A percentile compares a stretch with the other conserved stretches of the same genome.
Conservation (phyloP, 1,140 invertebrate genomes). For the Drosophila arawakana region DNA sequence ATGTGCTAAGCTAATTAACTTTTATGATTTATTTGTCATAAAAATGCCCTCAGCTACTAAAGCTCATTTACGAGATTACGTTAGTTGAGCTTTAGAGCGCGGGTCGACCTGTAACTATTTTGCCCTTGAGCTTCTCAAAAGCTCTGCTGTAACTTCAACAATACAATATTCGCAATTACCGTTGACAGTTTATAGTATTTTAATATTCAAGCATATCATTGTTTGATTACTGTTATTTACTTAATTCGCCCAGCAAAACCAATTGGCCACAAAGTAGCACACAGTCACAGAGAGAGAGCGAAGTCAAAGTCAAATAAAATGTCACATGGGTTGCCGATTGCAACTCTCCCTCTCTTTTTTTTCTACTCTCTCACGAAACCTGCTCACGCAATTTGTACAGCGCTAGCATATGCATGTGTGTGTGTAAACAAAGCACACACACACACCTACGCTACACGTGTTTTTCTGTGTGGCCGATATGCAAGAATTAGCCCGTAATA, state of each 20-base stretch:
- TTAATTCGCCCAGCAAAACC: constrained; percentile 35
- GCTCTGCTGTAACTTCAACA: constrained; percentile 31
- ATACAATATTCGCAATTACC: constrained; percentile 25
- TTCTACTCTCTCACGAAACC: constrained; percentile 22
- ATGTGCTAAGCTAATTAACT: constrained; percentile 53
- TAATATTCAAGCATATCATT: constrained; percentile 32
- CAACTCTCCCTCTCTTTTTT: constrained; percentile 21
- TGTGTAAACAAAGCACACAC: constrained; percentile 65
- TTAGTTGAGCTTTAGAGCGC: neutral
- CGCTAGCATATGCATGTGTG: neutral
- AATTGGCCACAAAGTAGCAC: constrained; percentile 44
- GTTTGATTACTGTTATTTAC: constrained; percentile 59
- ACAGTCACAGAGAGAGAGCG: constrained; percentile 56
- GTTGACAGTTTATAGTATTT: constrained; percentile 20
- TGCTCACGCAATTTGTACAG: constrained; percentile 7
- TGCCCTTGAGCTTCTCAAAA: neutral
- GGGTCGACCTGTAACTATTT: neutral
- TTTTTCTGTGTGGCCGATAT: constrained; percentile 29
- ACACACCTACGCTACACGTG: constrained; percentile 55
- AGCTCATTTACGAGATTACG: neutral
- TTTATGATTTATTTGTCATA: constrained; percentile 6
- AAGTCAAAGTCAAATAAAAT: constrained; percentile 72
- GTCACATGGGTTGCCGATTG: constrained; percentile 64
- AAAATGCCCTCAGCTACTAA: neutral
- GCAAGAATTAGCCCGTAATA: constrained; percentile 29